Conservation (phyloP, 2,797 vertebrate species). For the Crenichthys baileyi region DNA sequence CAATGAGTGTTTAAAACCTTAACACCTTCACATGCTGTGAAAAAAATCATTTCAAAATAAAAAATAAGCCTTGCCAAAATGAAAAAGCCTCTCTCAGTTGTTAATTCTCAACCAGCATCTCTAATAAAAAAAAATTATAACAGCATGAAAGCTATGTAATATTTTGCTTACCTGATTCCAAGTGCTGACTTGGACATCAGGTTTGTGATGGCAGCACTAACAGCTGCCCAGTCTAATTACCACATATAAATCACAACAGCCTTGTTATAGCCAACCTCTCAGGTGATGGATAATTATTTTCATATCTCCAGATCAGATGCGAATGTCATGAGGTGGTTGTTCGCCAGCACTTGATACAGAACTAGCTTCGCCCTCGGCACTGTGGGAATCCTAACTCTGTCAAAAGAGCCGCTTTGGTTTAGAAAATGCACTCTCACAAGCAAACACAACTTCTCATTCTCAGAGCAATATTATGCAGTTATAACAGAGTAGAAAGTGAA, state of each 20-base stretch:
- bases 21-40: conserved; percentile 27
- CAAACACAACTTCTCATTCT: conserved; percentile 1
- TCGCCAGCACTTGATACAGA: conserved; percentile 55
- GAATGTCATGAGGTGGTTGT: conserved; percentile 70
- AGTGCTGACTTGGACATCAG: conserved; percentile 58
- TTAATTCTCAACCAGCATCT: conserved; percentile 3
- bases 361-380: conserved; percentile 61
- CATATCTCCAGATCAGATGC: conserved; percentile 78
- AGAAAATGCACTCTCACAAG: conserved; percentile 6
- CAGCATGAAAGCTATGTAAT: conserved; percentile 41
- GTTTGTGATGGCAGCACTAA: conserved; percentile 69
- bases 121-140: conserved; percentile 46
- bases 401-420: conserved; percentile 43
- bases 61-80: conserved; percentile 26
- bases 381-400: conserved; percentile 59
- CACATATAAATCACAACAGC: conserved; percentile 76
- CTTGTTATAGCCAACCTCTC: conserved; percentile 63
- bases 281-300: conserved; percentile 79
- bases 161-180: conserved; percentile 60
- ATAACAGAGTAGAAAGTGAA: conserved; percentile 15
- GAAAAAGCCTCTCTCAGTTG: conserved; percentile 10
- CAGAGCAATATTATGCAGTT: conserved; percentile 24
- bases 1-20: conserved; percentile 26
- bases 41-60: conserved; percentile 20
- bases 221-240: conserved; percentile 80